Evolutionary conservation across 2,113 vertebrate genomes (phyloP), one percentile per base, ranked within the genome.

Genomic region (Xiphias gladius): DNA sequence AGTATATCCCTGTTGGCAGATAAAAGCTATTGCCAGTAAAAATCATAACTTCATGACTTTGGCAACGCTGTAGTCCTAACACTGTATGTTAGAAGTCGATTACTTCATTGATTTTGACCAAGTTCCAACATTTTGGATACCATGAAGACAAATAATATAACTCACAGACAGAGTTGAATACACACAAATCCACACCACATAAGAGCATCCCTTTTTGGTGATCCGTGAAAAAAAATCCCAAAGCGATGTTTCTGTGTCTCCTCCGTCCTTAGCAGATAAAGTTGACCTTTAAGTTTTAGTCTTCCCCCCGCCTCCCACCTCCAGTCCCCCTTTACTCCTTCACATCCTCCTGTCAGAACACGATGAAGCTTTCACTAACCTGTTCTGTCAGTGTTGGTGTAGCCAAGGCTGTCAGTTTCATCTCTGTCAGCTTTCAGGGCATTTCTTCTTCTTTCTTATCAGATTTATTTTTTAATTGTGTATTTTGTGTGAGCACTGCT

Each of bases 251-350:
- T 89, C 90, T 85, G 83, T 91, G 89, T 94, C 92, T 78, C 62
- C 73, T 68, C 66, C 92, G 88, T 96, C 94, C 93, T 96, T 90
- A 94, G 93, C 92, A 94, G 86, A 93, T 93, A 91, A 93, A 66
- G 76, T 84, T 97, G 96, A 97, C 94, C 95, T 97, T 97, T 96
- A 84, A 83, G 87, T 95, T 89, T 69, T 48, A 80, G 67, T 61
- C 84, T 55, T 93, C 93, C 58, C 65, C 76, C 55, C 50, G 7
- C 75, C 85, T 72, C 80, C 80, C 63, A 48, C 66, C 72, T 83
- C 79, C 73, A 58, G 67, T 73, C 79, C 88, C n/a, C 74, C 68
- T 78, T 46, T 74, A 69, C 66, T 87, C 87, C 54, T 89, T 59
- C 73, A 82, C 89, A 88, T 95, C 94, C 91, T 87, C 82, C 94